A percentile compares a stretch with the other conserved stretches of the same genome.
Conservation (phyloP, 1,140 invertebrate species). For the Orchesella cincta region DNA sequence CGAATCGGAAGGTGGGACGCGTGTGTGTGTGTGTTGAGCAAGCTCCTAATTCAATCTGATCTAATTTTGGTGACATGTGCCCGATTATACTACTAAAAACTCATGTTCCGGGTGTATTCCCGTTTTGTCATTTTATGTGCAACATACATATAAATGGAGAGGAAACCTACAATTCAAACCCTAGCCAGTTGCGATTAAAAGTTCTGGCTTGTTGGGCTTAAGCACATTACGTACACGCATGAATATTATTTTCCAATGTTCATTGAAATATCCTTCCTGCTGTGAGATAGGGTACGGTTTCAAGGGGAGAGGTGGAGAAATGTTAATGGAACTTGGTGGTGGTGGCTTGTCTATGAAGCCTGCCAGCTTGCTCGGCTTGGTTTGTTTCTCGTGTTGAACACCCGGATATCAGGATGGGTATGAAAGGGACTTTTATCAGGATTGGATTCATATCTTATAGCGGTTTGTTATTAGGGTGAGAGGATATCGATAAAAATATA, state of each 20-base stretch:
- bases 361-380: no score
- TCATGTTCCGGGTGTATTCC: not conserved
- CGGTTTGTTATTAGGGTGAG: no score
- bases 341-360: no score
- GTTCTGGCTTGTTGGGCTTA: not conserved
- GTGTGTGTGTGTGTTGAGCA: not conserved
- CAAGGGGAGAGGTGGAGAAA: no score
- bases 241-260: not conserved
- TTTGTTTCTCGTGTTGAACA: no score
- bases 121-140: not conserved
- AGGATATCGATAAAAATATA: no score
- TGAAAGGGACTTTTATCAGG: no score
- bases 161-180: not conserved
- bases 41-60: conserved; percentile 14
- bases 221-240: not conserved
- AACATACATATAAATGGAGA: not conserved
- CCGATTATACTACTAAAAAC: not conserved
- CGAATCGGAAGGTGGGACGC: not conserved
- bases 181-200: no score
- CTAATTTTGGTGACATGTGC: conserved; percentile 22
- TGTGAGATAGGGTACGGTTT: no score
- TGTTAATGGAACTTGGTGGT: no score
- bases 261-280: not conserved
- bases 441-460: no score
- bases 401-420: no score